Percentiles rank a stretch among this genome's conserved stretches.
These are phyloP conservation scores for Chelon labrosus DNA, from an alignment of 2,797 vertebrate genomes.

Conservation along the genomic window DNA sequence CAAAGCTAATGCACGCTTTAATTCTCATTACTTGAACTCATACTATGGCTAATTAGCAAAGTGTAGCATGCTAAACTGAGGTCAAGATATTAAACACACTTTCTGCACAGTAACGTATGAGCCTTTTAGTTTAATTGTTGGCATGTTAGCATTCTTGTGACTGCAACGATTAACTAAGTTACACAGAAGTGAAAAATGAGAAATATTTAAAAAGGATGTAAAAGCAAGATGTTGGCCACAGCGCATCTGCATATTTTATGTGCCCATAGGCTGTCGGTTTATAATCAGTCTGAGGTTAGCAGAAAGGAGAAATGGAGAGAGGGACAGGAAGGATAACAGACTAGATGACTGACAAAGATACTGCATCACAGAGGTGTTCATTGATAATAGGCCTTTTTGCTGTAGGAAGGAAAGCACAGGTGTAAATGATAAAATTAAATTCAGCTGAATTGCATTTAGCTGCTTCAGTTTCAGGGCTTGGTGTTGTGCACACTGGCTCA, in stretches of 20 bases:
- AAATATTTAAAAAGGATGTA: constrained; percentile 36
- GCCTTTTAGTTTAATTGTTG: background rate
- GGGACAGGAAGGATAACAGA: background rate
- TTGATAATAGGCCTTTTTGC: too few relatives aligned
- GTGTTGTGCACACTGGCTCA: background rate
- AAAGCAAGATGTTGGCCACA: constrained; percentile 34
- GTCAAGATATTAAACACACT: background rate
- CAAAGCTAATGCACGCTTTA: background rate
- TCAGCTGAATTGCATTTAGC: background rate
- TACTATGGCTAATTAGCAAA: background rate
- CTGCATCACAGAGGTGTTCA: too few relatives aligned
- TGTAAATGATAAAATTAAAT: background rate
- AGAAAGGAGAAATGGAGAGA: constrained; percentile 1
- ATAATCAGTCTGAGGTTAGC: constrained; percentile 38
- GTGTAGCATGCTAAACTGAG: background rate
- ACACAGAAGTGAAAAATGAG: constrained; percentile 11
- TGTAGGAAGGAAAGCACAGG: background rate
- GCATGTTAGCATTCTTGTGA: background rate
- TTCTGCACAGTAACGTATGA: background rate
- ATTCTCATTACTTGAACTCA: background rate
- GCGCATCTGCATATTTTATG: constrained; percentile 66
- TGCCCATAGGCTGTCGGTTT: constrained; percentile 46
- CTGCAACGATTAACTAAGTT: constrained; percentile 8
- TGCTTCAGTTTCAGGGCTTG: background rate
- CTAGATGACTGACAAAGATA: background rate